These are phyloP conservation scores for Orthonyx spaldingii DNA, from an alignment of 2,113 vertebrate species.

Conservation along the genomic window DNA sequence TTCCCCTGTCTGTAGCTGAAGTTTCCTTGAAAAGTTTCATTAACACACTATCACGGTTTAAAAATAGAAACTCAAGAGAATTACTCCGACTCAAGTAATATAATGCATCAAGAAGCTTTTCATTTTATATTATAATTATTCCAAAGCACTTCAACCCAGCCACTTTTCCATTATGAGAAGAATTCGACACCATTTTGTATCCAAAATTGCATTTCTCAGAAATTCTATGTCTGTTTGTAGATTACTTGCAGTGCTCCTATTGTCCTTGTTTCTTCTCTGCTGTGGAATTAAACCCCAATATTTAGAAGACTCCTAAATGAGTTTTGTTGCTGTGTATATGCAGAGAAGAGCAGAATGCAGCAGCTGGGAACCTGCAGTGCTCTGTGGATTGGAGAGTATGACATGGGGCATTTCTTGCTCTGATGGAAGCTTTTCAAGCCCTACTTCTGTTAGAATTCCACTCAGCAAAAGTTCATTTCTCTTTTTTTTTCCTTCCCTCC, in stretches of 20 bases:
- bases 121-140: background rate
- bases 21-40: slow-evolving; percentile 5
- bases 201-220: background rate
- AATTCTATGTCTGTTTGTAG: background rate
- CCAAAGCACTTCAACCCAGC: background rate
- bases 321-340: background rate
- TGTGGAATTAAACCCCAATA: background rate
- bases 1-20: background rate
- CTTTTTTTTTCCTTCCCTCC: background rate
- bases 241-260: background rate
- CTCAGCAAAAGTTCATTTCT: background rate
- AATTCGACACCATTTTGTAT: background rate
- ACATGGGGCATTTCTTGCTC: background rate
- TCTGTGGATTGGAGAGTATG: background rate
- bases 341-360: background rate
- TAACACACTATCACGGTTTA: background rate
- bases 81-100: background rate
- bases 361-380: slow-evolving; percentile 8
- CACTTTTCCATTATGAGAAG: background rate
- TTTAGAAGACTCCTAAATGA: background rate
- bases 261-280: background rate
- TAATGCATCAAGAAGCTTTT: background rate
- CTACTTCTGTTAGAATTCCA: background rate
- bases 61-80: slow-evolving; percentile 13
- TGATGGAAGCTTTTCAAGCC: background rate